A percentile compares a stretch with the other conserved stretches of the same genome.
Evolutionary conservation across 2,113 vertebrate species (phyloP).

Genomic region (Phoenicopterus ruber): DNA sequence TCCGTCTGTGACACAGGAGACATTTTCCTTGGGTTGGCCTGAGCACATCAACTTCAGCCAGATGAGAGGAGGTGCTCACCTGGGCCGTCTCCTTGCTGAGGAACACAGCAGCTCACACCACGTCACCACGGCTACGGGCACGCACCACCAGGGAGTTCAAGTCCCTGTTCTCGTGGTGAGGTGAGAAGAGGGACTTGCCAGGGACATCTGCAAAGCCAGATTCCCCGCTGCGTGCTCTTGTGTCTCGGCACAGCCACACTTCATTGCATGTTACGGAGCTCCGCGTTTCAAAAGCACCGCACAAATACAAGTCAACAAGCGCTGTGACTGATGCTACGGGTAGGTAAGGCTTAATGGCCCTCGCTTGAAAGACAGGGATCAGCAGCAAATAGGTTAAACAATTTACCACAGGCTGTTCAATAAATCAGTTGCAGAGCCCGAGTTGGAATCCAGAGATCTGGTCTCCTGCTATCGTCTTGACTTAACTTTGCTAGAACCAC

Average conservation of each 20-base stretch:
- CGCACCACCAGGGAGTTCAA: accelerated
- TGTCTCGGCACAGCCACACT: not conserved
- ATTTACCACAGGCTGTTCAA: not conserved
- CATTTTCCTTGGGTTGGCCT: not conserved
- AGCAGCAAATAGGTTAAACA: not conserved
- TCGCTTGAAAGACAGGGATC: not conserved
- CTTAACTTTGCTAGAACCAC: not conserved
- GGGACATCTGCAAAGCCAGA: not conserved
- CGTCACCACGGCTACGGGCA: accelerated
- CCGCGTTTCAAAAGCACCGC: accelerated
- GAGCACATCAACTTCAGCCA: not conserved
- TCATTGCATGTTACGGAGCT: accelerated
- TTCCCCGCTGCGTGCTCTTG: accelerated
- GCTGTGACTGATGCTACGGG: accelerated
- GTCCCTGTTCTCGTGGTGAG: not conserved
- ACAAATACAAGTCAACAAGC: not conserved
- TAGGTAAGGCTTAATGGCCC: not conserved
- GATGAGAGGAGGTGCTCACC: not conserved
- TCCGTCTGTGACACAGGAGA: not conserved
- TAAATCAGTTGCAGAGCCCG: not conserved
- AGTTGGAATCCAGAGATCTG: not conserved
- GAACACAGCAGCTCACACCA: not conserved
- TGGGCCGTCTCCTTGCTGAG: not conserved
- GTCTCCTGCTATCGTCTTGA: not conserved
- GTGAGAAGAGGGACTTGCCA: not conserved